Evolutionary conservation across 2,888 invertebrate genomes (phyloP).

Genomic region (Teleiodes luculella): DNA sequence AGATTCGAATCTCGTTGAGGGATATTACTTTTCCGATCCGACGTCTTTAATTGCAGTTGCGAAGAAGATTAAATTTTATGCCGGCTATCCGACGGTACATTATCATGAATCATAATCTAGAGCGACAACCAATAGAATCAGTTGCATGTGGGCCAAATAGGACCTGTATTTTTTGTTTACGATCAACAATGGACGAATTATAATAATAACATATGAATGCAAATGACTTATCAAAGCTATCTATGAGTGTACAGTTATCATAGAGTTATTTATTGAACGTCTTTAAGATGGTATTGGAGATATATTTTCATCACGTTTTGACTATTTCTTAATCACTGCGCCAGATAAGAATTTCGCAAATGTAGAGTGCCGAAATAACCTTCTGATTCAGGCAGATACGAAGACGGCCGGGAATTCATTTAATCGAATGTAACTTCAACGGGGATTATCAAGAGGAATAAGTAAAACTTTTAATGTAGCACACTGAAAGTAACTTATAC

Average conservation of each 20-base stretch:
- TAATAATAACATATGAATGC: constrained; percentile 3
- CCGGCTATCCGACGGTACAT: constrained; percentile 10
- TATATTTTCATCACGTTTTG: constrained; percentile 11
- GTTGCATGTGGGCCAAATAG: constrained; percentile 9
- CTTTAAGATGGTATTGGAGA: neutral
- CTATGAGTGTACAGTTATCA: neutral
- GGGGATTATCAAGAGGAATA: constrained; percentile 12
- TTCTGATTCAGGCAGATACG: neutral
- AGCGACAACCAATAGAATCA: constrained; percentile 28
- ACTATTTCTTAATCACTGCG: constrained; percentile 7
- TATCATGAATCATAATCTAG: constrained; percentile 15
- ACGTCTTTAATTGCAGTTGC: constrained; percentile 19
- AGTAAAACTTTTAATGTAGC: constrained; percentile 22
- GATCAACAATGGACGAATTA: constrained; percentile 8
- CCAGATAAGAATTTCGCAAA: constrained; percentile 4
- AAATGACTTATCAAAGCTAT: neutral
- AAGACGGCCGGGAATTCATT: neutral
- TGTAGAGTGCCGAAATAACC: neutral
- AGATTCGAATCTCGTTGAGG: constrained; percentile 12
- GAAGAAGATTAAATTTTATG: constrained; percentile 24
- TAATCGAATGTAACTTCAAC: neutral
- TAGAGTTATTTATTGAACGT: neutral
- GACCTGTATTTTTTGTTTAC: constrained; percentile 14
- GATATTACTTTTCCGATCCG: constrained; percentile 3
- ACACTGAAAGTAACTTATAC: constrained; percentile 19